Percentiles rank a stretch among this genome's conserved stretches.
Conservation (phyloP, 2,113 vertebrate species). For the Mesitornis unicolor region DNA sequence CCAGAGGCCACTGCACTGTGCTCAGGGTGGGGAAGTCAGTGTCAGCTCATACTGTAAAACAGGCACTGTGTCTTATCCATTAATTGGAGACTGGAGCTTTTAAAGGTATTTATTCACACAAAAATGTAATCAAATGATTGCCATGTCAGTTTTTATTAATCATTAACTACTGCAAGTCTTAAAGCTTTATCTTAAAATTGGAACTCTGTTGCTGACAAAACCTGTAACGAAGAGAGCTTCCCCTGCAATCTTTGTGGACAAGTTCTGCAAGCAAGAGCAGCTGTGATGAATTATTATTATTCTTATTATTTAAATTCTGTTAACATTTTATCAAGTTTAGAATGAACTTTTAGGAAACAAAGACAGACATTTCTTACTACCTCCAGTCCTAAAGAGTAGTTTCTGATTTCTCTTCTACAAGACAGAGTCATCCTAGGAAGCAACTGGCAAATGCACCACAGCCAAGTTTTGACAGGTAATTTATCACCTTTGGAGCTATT, state of each 20-base stretch:
- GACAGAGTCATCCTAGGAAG: neutral
- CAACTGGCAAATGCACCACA: neutral
- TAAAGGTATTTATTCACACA: neutral
- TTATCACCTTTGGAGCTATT: neutral
- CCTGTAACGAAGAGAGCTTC: neutral
- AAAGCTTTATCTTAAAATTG: neutral
- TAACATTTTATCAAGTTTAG: neutral
- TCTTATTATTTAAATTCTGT: neutral
- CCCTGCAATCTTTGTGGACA: neutral
- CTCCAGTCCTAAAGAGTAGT: neutral
- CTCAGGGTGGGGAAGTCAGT: accelerated
- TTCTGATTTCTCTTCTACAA: neutral
- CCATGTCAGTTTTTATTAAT: neutral
- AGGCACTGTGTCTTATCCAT: neutral
- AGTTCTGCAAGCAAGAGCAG: neutral
- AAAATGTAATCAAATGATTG: neutral
- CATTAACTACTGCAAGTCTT: neutral
- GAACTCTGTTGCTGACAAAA: neutral
- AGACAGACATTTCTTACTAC: neutral
- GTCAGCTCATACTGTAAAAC: neutral
- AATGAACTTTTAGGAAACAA: neutral
- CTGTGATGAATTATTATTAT: neutral
- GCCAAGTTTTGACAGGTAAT: neutral
- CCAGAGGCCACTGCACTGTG: too few relatives aligned
- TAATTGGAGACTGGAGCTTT: neutral